phyloP scores from a whole-genome alignment of 1,140 invertebrate species.

The Drosophila cardini region DNA sequence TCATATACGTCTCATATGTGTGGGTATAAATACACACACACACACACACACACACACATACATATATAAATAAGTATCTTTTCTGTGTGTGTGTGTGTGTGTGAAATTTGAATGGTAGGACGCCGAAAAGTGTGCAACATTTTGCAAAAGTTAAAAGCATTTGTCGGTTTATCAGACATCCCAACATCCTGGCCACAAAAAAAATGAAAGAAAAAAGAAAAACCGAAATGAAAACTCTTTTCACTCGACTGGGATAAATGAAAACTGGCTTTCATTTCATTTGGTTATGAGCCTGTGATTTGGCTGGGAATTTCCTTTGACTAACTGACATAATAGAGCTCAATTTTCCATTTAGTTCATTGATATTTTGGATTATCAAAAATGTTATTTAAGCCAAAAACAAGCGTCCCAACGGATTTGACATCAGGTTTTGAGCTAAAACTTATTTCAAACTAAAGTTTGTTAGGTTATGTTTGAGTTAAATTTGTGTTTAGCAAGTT shows the following conservation, averaged over 20 bases:
- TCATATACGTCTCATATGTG: conserved; percentile 17
- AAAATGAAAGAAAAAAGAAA: too few species aligned
- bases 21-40: neutral
- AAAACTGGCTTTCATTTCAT: conserved; percentile 36
- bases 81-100: conserved; percentile 3
- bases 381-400: conserved; percentile 7
- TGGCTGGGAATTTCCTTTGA: conserved; percentile 11
- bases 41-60: neutral
- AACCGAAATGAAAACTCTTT: conserved; percentile 25
- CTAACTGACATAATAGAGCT: neutral
- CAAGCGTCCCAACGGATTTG: neutral
- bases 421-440: neutral
- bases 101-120: conserved; percentile 19
- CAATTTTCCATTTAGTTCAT: conserved; percentile 1
- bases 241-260: neutral
- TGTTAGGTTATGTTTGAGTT: too few species aligned
- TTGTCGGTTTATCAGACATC: conserved; percentile 48
- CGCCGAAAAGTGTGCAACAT: conserved; percentile 66
- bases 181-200: conserved; percentile 14
- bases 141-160: conserved; percentile 74
- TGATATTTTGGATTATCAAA: conserved; percentile 1
- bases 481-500: too few species aligned
- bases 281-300: conserved; percentile 33
- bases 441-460: neutral
- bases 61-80: conserved; percentile 1